Evolutionary conservation across 2,888 invertebrate genomes (phyloP).

Genomic region (Sclerodermus sp.): DNA sequence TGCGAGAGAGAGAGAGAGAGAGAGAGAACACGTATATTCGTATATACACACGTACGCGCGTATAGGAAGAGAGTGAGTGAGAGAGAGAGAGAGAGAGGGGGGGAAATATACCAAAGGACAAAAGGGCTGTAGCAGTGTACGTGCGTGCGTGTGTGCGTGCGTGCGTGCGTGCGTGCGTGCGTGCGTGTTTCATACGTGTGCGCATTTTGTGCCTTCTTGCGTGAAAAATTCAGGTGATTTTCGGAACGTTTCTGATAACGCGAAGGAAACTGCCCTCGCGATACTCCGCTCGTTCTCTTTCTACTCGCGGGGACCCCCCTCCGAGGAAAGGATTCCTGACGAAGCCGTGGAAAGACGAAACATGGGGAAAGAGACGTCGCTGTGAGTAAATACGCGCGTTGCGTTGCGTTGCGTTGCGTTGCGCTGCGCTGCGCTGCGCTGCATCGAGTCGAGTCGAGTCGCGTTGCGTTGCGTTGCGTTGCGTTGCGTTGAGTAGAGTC

Average conservation of each 20-base stretch:
- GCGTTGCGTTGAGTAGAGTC: too few species aligned
- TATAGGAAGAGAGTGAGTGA: too few species aligned
- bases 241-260: too few species aligned
- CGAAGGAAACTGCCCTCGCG: too few species aligned
- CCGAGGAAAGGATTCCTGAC: constrained; percentile 29
- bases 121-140: constrained; percentile 16
- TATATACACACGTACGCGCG: too few species aligned
- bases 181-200: constrained; percentile 16
- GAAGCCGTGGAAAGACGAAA: constrained; percentile 25
- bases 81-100: constrained; percentile 1
- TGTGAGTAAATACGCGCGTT: constrained; percentile 38
- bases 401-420: too few species aligned
- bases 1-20: too few species aligned
- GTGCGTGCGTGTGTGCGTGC: constrained; percentile 9
- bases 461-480: too few species aligned
- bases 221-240: too few species aligned
- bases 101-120: constrained; percentile 1
- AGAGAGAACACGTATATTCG: too few species aligned
- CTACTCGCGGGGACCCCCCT: constrained; percentile 19
- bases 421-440: too few species aligned
- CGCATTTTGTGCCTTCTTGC: constrained; percentile 26
- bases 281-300: constrained; percentile 17
- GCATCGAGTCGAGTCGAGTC: too few species aligned
- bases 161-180: neutral
- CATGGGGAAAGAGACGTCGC: constrained; percentile 45